Percentiles rank a stretch among this genome's conserved stretches.
Evolutionary conservation across 2,888 invertebrate genomes (phyloP).

Genomic region (Agonum fuliginosum): DNA sequence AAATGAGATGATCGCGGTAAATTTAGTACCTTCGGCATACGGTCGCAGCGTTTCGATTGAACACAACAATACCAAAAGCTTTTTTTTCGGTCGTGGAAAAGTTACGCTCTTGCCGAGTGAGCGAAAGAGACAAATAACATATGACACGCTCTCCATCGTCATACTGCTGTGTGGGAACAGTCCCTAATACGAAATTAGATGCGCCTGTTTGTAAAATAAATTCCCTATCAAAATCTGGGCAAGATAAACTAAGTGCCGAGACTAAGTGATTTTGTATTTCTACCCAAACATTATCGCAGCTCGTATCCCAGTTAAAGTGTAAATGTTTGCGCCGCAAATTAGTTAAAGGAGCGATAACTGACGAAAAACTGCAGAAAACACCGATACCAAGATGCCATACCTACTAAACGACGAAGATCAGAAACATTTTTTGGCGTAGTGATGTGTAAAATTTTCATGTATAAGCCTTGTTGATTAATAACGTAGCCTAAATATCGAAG

Average conservation of each 20-base stretch:
- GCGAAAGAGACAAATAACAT: not conserved
- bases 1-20: too few species aligned
- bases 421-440: not conserved
- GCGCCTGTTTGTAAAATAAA: not conserved
- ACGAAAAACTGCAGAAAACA: not conserved
- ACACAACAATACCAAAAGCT: not conserved
- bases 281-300: not conserved
- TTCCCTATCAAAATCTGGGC: too few species aligned
- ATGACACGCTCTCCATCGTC: not conserved
- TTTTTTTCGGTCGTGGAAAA: not conserved
- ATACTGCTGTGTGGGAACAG: not conserved
- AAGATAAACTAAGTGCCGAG: not conserved
- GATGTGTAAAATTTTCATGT: not conserved
- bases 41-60: not conserved
- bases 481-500: not conserved
- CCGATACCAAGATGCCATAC: not conserved
- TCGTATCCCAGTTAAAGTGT: not conserved
- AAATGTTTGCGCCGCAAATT: not conserved
- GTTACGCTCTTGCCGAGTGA: not conserved
- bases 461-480: not conserved
- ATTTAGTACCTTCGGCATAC: not conserved
- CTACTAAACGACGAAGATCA: not conserved
- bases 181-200: not conserved
- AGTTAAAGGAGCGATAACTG: not conserved
- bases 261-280: not conserved